A percentile compares a stretch with the other conserved stretches of the same genome.
phyloP scores from a whole-genome alignment of 2,888 invertebrate genomes.

The Cenopis cana region DNA sequence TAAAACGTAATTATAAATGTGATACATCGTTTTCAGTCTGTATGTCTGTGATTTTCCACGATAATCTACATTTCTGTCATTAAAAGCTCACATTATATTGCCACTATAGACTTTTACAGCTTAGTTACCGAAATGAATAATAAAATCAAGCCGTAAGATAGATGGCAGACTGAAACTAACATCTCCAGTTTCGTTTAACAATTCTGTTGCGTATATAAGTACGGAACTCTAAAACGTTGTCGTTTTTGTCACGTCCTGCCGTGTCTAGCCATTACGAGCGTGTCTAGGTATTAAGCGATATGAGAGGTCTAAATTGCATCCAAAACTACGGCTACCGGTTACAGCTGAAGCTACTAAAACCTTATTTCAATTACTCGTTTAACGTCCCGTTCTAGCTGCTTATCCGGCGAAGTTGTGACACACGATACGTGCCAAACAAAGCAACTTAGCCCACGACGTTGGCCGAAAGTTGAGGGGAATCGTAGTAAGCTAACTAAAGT shows the following conservation, averaged over 20 bases:
- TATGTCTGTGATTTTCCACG: too few relatives aligned
- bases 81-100: too few relatives aligned
- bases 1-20: too few relatives aligned
- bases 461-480: background rate
- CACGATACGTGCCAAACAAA: slow-evolving; percentile 13
- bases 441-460: background rate
- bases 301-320: background rate
- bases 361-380: slow-evolving; percentile 3
- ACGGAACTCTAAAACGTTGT: slow-evolving; percentile 14
- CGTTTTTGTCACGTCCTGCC: slow-evolving; percentile 7
- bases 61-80: too few relatives aligned
- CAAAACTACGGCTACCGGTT: background rate
- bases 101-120: too few relatives aligned
- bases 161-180: too few relatives aligned
- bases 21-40: too few relatives aligned
- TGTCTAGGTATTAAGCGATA: background rate
- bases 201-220: background rate
- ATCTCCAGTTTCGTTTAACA: too few relatives aligned
- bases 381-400: slow-evolving; percentile 4
- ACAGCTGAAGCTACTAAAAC: background rate
- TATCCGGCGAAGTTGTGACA: slow-evolving; percentile 3
- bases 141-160: too few relatives aligned
- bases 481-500: background rate
- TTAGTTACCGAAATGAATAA: too few relatives aligned
- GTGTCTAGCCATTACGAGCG: slow-evolving; percentile 1